Percentiles rank a stretch among this genome's conserved stretches.
These are phyloP conservation scores for Meleagris gallopavo DNA, from an alignment of 2,113 vertebrate species.

Conservation along the genomic window DNA sequence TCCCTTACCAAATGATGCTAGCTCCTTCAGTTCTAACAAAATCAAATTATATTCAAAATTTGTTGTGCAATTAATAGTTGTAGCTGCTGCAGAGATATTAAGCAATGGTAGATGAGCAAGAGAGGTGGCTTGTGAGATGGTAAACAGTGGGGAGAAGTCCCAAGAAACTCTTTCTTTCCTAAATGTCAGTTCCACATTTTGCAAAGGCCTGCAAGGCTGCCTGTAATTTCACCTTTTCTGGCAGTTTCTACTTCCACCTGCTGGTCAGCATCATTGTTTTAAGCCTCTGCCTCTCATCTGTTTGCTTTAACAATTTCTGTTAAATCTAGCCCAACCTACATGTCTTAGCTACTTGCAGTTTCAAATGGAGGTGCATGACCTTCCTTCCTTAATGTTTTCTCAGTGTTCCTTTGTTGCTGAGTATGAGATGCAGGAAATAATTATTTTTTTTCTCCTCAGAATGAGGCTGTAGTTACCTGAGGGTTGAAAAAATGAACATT, in stretches of 20 bases:
- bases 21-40: constrained; percentile 18
- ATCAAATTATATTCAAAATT: constrained; percentile 1
- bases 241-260: not conserved
- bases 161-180: not conserved
- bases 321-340: not conserved
- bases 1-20: not conserved
- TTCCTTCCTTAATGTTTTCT: not conserved
- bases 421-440: not conserved
- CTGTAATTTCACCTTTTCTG: not conserved
- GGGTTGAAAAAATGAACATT: constrained; percentile 8
- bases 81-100: not conserved
- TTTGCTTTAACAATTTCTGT: not conserved
- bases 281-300: not conserved
- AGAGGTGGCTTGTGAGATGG: not conserved
- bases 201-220: not conserved
- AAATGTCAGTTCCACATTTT: not conserved
- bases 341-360: not conserved
- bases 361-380: not conserved
- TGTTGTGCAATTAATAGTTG: not conserved
- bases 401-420: not conserved
- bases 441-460: not conserved
- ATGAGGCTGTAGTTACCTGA: not conserved
- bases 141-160: not conserved
- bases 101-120: not conserved
- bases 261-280: not conserved